A percentile compares a stretch with the other conserved stretches of the same genome.
These are phyloP conservation scores for Onychomys leucogaster DNA, from an alignment of 2,797 vertebrate genomes.

Conservation along the genomic window DNA sequence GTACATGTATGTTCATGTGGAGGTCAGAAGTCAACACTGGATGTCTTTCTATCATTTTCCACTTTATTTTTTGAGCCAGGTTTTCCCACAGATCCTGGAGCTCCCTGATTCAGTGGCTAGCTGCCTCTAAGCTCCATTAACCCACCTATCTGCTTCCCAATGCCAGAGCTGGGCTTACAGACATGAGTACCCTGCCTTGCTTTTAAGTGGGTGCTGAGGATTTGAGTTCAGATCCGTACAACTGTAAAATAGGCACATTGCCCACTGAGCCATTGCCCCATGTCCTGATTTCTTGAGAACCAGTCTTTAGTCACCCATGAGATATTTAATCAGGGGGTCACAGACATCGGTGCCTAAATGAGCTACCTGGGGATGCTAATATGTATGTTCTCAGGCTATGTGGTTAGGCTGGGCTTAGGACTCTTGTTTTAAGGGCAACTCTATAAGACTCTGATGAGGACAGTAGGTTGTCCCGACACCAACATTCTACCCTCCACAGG, in stretches of 20 bases:
- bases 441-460: not conserved
- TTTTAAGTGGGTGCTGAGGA: not conserved
- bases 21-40: not conserved
- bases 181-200: not conserved
- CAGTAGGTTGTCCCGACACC: too few relatives aligned
- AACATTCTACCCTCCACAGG: not conserved
- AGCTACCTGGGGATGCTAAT: not conserved
- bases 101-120: not conserved
- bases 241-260: not conserved
- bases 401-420: not conserved
- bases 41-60: not conserved
- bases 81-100: not conserved
- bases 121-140: not conserved
- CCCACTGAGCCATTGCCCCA: not conserved
- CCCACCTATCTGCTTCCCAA: not conserved
- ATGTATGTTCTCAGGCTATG: not conserved
- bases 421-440: not conserved
- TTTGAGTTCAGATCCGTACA: not conserved
- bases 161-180: not conserved
- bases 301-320: fast-evolving
- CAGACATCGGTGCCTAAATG: not conserved
- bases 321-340: not conserved
- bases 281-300: not conserved
- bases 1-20: not conserved
- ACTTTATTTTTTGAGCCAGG: not conserved